Evolutionary conservation across 2,888 invertebrate species (phyloP).

Genomic region (Stenichneumon culpator): DNA sequence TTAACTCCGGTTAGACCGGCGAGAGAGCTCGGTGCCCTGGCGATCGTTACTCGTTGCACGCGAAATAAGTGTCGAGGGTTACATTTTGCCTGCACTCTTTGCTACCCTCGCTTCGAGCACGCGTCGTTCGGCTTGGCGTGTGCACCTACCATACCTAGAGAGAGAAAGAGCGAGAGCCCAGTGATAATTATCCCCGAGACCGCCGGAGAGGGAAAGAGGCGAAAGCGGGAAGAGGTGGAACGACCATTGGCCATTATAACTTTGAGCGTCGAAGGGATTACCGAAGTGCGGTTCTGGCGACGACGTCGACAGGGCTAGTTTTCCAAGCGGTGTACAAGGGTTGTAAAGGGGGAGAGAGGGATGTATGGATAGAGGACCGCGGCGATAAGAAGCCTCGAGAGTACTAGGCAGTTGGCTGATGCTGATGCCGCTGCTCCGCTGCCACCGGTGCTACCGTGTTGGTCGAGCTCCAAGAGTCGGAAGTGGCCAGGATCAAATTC

Average conservation of each 20-base stretch:
- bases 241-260: slow-evolving; percentile 16
- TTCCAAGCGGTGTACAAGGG: neutral
- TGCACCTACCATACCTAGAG: neutral
- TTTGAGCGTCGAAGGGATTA: slow-evolving; percentile 29
- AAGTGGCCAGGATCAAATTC: slow-evolving; percentile 60
- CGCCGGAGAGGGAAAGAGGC: neutral
- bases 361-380: slow-evolving; percentile 1
- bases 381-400: slow-evolving; percentile 51
- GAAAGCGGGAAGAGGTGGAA: slow-evolving; percentile 3
- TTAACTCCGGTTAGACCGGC: slow-evolving; percentile 40
- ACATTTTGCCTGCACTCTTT: slow-evolving; percentile 59
- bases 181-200: slow-evolving; percentile 58
- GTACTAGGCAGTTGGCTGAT: slow-evolving; percentile 47
- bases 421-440: slow-evolving; percentile 28
- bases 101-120: slow-evolving; percentile 12
- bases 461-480: slow-evolving; percentile 55
- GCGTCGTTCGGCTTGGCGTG: slow-evolving; percentile 35
- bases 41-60: slow-evolving; percentile 68
- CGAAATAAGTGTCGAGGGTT: slow-evolving; percentile 64
- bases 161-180: slow-evolving; percentile 12
- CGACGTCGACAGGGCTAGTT: slow-evolving; percentile 20
- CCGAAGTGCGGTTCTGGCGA: neutral
- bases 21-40: slow-evolving; percentile 28
- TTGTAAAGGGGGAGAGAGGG: slow-evolving; percentile 9
- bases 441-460: slow-evolving; percentile 38